Evolutionary conservation across 1,140 invertebrate genomes (phyloP).

Genomic region (Eumeta japonica): DNA sequence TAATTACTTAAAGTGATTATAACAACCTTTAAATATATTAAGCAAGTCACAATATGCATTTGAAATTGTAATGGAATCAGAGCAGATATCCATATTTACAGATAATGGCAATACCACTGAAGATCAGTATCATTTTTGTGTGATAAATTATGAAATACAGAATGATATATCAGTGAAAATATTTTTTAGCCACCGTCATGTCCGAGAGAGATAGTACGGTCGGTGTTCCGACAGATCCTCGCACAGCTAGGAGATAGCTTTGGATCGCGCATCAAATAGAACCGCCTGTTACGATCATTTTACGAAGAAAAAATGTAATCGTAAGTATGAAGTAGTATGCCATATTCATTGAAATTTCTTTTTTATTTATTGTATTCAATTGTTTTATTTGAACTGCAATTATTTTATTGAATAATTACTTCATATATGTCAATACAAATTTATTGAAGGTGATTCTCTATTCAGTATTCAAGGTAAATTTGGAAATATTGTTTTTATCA

Average conservation of each 20-base stretch:
- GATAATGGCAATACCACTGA: too few relatives aligned
- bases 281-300: slow-evolving; percentile 96
- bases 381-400: slow-evolving; percentile 1
- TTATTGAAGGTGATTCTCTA: background rate
- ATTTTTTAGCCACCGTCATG: too few relatives aligned
- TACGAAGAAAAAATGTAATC: slow-evolving; percentile 94
- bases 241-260: slow-evolving; percentile 93
- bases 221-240: slow-evolving; percentile 56
- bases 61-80: too few relatives aligned
- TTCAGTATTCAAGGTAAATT: background rate
- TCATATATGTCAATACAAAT: background rate
- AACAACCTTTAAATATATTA: too few relatives aligned
- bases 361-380: background rate
- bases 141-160: too few relatives aligned
- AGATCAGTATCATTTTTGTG: too few relatives aligned
- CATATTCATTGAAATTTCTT: slow-evolving; percentile 1
- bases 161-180: too few relatives aligned
- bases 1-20: too few relatives aligned
- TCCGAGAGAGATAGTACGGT: slow-evolving; percentile 42
- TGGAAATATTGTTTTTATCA: background rate
- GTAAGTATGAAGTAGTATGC: slow-evolving; percentile 57
- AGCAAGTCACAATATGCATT: too few relatives aligned
- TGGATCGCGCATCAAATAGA: slow-evolving; percentile 92
- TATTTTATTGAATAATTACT: slow-evolving; percentile 6
- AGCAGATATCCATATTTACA: too few relatives aligned